A percentile compares a stretch with the other conserved stretches of the same genome.
Conservation (phyloP, 2,113 vertebrate species). For the Peromyscus californicus region DNA sequence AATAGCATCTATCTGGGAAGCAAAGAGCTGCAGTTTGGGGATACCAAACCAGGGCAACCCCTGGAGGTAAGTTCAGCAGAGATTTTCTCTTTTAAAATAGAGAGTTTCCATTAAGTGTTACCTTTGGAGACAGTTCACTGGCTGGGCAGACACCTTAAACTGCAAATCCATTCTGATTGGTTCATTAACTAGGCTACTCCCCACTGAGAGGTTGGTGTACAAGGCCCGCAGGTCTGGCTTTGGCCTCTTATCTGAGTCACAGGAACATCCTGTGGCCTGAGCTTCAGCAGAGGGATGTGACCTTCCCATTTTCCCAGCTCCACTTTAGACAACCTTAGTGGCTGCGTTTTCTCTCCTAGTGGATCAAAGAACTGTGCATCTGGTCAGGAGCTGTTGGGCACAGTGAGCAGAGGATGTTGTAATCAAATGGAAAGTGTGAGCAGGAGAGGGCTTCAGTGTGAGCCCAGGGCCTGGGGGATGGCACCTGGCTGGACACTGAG, state of each 20-base stretch:
- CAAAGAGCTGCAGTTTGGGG: background rate
- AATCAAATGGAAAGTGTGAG: background rate
- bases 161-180: background rate
- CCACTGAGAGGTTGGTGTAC: background rate
- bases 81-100: background rate
- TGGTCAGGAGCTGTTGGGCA: background rate
- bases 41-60: background rate
- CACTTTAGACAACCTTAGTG: background rate
- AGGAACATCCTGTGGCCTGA: background rate
- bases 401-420: background rate
- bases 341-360: background rate
- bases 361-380: background rate
- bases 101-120: background rate
- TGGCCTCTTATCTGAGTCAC: background rate
- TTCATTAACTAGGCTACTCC: background rate
- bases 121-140: background rate
- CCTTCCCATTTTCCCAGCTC: background rate
- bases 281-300: background rate
- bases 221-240: background rate
- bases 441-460: background rate
- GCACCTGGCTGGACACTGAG: background rate
- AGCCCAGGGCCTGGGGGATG: background rate
- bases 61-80: background rate
- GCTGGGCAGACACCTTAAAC: constrained; percentile 3
- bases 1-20: background rate